Evolutionary conservation across 2,113 vertebrate species (phyloP).

Genomic region (Salvelinus sp.): DNA sequence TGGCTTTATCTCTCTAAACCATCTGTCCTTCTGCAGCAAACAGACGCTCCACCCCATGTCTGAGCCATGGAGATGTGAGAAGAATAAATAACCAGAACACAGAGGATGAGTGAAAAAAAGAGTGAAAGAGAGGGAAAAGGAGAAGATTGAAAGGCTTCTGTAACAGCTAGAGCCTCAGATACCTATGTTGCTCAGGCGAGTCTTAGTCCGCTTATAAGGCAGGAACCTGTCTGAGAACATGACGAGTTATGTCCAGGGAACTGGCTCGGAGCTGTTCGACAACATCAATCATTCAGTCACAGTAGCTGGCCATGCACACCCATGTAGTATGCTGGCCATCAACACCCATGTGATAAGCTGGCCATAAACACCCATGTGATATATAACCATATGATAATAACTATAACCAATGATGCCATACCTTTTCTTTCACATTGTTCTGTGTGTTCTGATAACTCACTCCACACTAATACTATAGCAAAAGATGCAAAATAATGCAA

Average conservation of each 20-base stretch:
- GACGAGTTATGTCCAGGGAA: neutral
- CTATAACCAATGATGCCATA: no score
- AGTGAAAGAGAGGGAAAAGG: neutral
- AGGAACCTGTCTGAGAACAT: neutral
- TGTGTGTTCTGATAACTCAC: no score
- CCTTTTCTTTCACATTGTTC: no score
- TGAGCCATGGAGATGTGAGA: slow-evolving; percentile 15
- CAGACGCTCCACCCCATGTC: slow-evolving; percentile 39
- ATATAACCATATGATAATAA: neutral
- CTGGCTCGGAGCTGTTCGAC: neutral
- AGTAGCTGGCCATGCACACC: neutral
- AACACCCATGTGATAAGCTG: no score
- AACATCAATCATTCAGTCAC: neutral
- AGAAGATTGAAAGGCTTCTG: neutral
- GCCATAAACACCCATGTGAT: no score
- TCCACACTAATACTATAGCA: no score
- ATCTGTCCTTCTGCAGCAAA: slow-evolving; percentile 50
- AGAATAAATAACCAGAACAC: slow-evolving; percentile 43
- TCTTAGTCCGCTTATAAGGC: neutral
- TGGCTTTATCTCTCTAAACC: slow-evolving; percentile 51
- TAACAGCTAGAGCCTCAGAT: neutral
- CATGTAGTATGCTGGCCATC: neutral
- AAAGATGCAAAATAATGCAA: no score
- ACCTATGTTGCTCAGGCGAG: neutral
- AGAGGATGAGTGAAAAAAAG: neutral